These are phyloP conservation scores for Shargacucullia verbasci DNA, from an alignment of 2,888 invertebrate genomes.

Conservation along the genomic window DNA sequence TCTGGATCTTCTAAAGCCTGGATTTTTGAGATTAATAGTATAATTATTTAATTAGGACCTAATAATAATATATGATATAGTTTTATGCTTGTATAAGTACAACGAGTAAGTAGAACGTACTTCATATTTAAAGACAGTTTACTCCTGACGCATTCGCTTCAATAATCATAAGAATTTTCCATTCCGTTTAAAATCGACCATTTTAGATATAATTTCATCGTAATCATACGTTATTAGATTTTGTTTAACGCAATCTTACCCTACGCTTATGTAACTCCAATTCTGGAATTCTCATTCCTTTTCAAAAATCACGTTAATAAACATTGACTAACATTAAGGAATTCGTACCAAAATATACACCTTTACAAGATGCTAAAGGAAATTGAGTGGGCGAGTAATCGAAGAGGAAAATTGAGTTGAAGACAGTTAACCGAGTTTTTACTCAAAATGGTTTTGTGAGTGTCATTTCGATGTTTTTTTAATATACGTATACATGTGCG, in stretches of 20 bases:
- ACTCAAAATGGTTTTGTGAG: slow-evolving; percentile 28
- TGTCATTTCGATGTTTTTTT: slow-evolving; percentile 14
- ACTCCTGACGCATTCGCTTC: too few species aligned
- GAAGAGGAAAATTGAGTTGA: slow-evolving; percentile 39
- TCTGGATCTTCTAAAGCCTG: slow-evolving; percentile 72
- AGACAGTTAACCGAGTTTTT: slow-evolving; percentile 33
- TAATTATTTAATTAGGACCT: too few species aligned
- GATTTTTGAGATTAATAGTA: neutral
- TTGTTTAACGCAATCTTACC: neutral
- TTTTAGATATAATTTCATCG: neutral
- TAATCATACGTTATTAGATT: neutral
- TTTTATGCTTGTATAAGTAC: too few species aligned
- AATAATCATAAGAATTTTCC: too few species aligned
- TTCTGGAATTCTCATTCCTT: slow-evolving; percentile 1
- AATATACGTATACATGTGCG: too few species aligned
- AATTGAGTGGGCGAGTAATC: slow-evolving; percentile 46
- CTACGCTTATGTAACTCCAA: slow-evolving; percentile 2
- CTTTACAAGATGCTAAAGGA: slow-evolving; percentile 20
- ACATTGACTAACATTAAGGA: slow-evolving; percentile 16
- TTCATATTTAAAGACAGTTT: too few species aligned
- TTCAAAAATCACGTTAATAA: slow-evolving; percentile 12
- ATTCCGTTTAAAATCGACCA: too few species aligned
- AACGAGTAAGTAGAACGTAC: too few species aligned
- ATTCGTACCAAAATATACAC: slow-evolving; percentile 16
- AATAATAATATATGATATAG: too few species aligned